Evolutionary conservation across 2,888 invertebrate species (phyloP).

Genomic region (Archaeoteleia sp.): DNA sequence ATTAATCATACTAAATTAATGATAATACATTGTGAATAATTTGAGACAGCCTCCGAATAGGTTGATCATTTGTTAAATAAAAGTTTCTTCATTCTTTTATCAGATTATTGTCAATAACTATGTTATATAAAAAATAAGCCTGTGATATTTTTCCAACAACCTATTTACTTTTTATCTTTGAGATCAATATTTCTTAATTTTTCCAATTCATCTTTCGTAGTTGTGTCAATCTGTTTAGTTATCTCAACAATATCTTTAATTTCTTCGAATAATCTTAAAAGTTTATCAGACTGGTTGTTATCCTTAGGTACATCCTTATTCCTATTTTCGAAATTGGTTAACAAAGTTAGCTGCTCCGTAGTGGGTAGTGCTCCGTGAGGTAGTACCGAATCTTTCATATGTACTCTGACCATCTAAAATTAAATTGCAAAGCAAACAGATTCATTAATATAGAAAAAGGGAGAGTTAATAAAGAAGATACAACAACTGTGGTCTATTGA

Average conservation of each 20-base stretch:
- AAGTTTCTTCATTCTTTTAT: constrained; percentile 28
- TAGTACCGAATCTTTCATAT: neutral
- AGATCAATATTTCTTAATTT: constrained; percentile 5
- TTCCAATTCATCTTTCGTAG: no score
- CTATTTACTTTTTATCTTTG: neutral
- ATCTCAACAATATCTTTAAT: no score
- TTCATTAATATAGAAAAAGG: no score
- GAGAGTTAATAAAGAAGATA: no score
- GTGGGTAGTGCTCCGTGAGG: neutral
- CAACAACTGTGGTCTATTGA: no score
- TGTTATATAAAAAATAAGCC: constrained; percentile 33
- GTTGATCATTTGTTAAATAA: constrained; percentile 27
- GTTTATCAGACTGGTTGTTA: no score
- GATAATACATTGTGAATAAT: constrained; percentile 27
- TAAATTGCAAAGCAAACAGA: no score
- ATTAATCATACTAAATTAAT: constrained; percentile 9
- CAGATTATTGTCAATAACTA: constrained; percentile 32
- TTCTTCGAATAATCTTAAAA: no score
- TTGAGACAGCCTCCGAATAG: constrained; percentile 17
- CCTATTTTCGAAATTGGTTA: constrained; percentile 1
- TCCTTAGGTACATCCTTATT: no score
- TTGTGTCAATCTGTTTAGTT: no score
- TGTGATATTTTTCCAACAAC: constrained; percentile 23
- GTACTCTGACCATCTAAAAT: constrained; percentile 12
- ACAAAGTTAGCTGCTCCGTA: neutral